Base-by-base conservation (phyloP, 1,140 invertebrate species). In the Eurosta solidaginis region DNA sequence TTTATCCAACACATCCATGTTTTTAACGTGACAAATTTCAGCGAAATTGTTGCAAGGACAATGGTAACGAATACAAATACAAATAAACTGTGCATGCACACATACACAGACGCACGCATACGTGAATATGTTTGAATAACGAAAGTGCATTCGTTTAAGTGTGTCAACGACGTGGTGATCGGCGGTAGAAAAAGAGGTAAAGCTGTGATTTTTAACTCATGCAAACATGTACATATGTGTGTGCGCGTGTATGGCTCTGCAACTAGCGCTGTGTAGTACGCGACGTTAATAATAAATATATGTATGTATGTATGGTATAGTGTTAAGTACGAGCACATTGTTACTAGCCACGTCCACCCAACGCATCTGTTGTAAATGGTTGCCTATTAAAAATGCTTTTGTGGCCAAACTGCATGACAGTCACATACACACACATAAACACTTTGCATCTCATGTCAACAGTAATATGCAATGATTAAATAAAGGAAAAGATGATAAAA, bases 21-120 rank as follows among this genome's bases (percentile, higher is more conserved):
- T 68, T 68, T 68, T 68, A 68, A 68, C 33, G 59, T 68, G 59
- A 68, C 59, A 68, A 68, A 68, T 68, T 68, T 68, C 59, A 68
- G 59, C 59, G 59, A 68, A 68, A 68, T 68, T 68, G 59, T 42
- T 68, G 59, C 59, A 68, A 68, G 59, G 59, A 68, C 59, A 68
- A 68, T 68, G 59, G 59, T 29, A 40, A 33, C 59, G 40, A 68
- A 68, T 68, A 68, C 54, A 59, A 59, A 59, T 33, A 68, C 12
- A 10, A 5, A 5, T 33, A 9, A 33, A 3, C 59, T 17, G 7
- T n/a, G 33, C 54, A 40, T 17, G 4, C n/a, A 1, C 5, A 52
- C 49, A 52, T 10, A 52, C 49, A 52, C 20, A 52, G 1, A 52
- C 49, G 17, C 49, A 52, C 7, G 4, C 36, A 68, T n/a, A 33